Evolutionary conservation across 2,797 vertebrate species (phyloP), one percentile per base, ranked within the genome.

Genomic region (Denticeps clupeoides): DNA sequence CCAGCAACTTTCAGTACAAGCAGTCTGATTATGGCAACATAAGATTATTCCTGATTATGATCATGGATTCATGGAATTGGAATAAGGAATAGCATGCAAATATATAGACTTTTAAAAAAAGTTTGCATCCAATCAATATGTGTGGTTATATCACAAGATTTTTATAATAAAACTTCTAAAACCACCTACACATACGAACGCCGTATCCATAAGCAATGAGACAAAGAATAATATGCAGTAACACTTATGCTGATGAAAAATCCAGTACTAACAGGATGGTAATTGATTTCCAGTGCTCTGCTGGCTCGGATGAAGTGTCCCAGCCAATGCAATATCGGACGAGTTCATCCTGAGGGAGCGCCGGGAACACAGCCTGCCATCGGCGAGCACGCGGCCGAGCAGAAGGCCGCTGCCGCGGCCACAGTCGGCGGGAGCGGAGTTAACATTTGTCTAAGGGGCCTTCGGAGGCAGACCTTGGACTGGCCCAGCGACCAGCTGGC

Each of bases 401-500:
- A 19, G 9, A 21, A 21, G 19, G 35, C n/a, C n/a, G 35, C 38
- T 21, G 35, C 38, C 21, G 16, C 11, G 21, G 35, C 18, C 11
- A 16, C 18, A 19, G 35, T 21, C 38, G 38, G 41, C 54, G 56
- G 58, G 55, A 45, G 26, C 47, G 54, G 4, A 13, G 49, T 55
- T 55, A 60, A 51, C 56, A 59, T 65, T 65, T 54, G 56, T 62
- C 37, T 22, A 38, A 51, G 37, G 47, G 19, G 16, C 38, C 53
- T 65, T 65, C 59, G 59, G 62, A 62, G 52, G 47, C 52, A 23
- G 58, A 56, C 49, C 64, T 48, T 53, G 60, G 67, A 74, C 75
- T 64, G 72, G 59, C 41, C 18, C 35, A 42, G 50, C n/a, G 60
- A 61, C 50, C 64, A 67, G 65, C 65, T 73, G 72, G 69, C 63